Evolutionary conservation across 2,888 invertebrate genomes (phyloP).

Genomic region (Gari tellinella): DNA sequence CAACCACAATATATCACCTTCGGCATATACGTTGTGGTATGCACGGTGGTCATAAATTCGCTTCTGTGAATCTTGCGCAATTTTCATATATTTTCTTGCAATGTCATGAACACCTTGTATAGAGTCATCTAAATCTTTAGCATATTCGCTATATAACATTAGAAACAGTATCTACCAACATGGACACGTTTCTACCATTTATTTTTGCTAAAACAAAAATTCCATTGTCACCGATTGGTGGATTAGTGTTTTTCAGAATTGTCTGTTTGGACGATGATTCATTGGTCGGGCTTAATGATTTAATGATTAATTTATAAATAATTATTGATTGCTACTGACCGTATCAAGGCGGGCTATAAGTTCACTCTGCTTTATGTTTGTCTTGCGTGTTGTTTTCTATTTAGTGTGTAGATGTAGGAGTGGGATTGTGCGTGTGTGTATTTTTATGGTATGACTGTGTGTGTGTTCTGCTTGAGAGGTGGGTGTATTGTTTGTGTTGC

Average conservation of each 20-base stretch:
- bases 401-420: no score
- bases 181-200: background rate
- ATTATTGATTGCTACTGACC: no score
- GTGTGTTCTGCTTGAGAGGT: no score
- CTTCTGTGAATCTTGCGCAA: background rate
- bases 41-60: slow-evolving; percentile 1
- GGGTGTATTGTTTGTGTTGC: no score
- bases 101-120: slow-evolving; percentile 5
- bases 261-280: slow-evolving; percentile 1
- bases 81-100: background rate
- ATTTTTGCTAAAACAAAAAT: background rate
- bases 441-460: no score
- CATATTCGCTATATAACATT: slow-evolving; percentile 1
- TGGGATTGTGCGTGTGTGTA: no score
- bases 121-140: background rate
- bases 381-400: no score
- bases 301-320: slow-evolving; percentile 21
- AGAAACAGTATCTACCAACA: background rate
- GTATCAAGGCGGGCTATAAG: no score
- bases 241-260: background rate
- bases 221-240: background rate
- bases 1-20: slow-evolving; percentile 3
- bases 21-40: background rate
- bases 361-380: no score
- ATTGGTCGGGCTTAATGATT: slow-evolving; percentile 10